A percentile compares a stretch with the other conserved stretches of the same genome.
These are phyloP conservation scores for Engystomops pustulosus DNA, from an alignment of 2,113 vertebrate species.

Conservation along the genomic window DNA sequence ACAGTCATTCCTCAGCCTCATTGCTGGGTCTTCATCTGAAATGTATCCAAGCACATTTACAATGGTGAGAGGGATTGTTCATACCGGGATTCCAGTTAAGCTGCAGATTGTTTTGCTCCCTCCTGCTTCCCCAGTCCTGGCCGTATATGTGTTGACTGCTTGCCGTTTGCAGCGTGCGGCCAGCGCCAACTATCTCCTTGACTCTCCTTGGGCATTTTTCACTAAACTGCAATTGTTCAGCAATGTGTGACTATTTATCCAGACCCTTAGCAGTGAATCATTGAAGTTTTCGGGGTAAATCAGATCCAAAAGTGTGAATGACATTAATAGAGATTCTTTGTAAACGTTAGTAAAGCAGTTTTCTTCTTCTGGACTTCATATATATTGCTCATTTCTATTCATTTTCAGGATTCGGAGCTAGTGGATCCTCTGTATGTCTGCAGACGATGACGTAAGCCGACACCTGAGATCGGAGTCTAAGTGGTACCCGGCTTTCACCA, in stretches of 20 bases:
- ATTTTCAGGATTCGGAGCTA: too few species aligned
- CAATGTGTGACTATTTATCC: not conserved
- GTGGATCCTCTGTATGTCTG: too few species aligned
- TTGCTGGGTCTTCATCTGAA: slow-evolving; percentile 17
- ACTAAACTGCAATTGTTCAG: not conserved
- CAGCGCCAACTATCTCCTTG: slow-evolving; percentile 13
- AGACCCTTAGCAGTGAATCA: not conserved
- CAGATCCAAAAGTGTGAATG: not conserved
- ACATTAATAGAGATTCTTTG: too few species aligned
- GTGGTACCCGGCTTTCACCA: too few species aligned
- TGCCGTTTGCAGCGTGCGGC: not conserved
- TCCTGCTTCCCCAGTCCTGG: slow-evolving; percentile 21
- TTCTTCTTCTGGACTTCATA: too few species aligned
- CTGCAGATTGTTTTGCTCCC: slow-evolving; percentile 43
- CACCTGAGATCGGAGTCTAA: too few species aligned
- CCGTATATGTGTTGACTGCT: slow-evolving; percentile 30
- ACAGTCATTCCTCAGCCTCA: slow-evolving; percentile 40
- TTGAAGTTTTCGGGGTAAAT: not conserved
- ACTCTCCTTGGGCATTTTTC: slow-evolving; percentile 33
- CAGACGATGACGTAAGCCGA: too few species aligned
- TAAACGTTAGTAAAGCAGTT: too few species aligned
- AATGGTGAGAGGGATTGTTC: slow-evolving; percentile 28
- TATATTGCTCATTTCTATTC: too few species aligned
- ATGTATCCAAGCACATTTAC: slow-evolving; percentile 47
- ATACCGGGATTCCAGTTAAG: slow-evolving; percentile 24